A percentile compares a stretch with the other conserved stretches of the same genome.
These are phyloP conservation scores for Cyrtonyx montezumae DNA, from an alignment of 2,113 vertebrate genomes.

Conservation along the genomic window DNA sequence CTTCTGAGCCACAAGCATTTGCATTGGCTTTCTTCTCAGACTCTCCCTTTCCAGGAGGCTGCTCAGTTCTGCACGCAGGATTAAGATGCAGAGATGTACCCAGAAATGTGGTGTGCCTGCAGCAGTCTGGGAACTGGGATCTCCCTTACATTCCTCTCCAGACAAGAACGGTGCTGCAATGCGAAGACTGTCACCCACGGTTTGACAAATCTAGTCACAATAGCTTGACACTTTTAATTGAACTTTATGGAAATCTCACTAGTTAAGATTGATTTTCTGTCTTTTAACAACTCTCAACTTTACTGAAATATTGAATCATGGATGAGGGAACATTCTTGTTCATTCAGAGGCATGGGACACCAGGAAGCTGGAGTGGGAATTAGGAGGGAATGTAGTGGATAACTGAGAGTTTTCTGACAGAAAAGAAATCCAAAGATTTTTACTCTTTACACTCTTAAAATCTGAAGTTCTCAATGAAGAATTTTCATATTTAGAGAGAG, in stretches of 20 bases:
- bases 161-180: neutral
- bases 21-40: neutral
- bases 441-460: neutral
- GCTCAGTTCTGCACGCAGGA: rapidly evolving
- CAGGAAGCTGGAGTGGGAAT: neutral
- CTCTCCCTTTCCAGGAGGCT: neutral
- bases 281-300: neutral
- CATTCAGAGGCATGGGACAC: neutral
- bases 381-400: neutral
- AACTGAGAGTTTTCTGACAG: neutral
- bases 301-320: neutral
- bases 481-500: neutral
- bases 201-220: slow-evolving; percentile 52
- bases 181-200: neutral
- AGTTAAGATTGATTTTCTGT: slow-evolving; percentile 25
- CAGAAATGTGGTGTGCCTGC: neutral
- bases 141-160: neutral
- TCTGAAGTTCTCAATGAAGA: neutral
- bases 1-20: neutral
- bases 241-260: slow-evolving; percentile 19
- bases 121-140: neutral
- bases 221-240: slow-evolving; percentile 32
- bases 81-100: neutral
- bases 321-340: neutral
- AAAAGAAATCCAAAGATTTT: neutral